These are phyloP conservation scores for Campaea margaritaria DNA, from an alignment of 2,888 invertebrate genomes.

Conservation along the genomic window DNA sequence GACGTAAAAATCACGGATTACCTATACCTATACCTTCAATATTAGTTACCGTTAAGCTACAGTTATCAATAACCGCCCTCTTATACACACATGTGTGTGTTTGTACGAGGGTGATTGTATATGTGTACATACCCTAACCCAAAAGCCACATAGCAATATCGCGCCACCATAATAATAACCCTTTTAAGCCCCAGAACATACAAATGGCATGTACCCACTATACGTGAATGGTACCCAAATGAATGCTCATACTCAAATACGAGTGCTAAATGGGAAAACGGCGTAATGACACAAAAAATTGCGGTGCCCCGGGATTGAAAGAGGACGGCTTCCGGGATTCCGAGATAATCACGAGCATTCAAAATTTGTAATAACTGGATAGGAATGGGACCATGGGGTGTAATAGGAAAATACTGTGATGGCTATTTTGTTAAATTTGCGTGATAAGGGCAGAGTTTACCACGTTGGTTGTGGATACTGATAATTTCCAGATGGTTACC, in stretches of 20 bases:
- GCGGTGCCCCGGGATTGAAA: constrained; percentile 20
- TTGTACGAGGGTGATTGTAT: too few species aligned
- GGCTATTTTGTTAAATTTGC: background rate
- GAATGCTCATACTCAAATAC: constrained; percentile 16
- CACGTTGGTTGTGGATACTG: too few species aligned
- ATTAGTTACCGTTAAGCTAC: too few species aligned
- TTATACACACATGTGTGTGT: too few species aligned
- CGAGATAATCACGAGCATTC: constrained; percentile 24
- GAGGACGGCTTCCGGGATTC: constrained; percentile 21
- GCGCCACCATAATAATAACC: constrained; percentile 3
- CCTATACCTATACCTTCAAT: too few species aligned
- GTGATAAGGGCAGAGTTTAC: too few species aligned
- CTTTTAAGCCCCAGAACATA: background rate
- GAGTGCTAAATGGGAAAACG: constrained; percentile 25
- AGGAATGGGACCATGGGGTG: constrained; percentile 1
- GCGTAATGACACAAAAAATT: constrained; percentile 28
- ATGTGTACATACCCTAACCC: too few species aligned
- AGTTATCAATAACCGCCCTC: too few species aligned
- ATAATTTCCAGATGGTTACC: too few species aligned
- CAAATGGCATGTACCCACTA: constrained; percentile 4
- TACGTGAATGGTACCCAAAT: constrained; percentile 22
- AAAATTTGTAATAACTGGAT: constrained; percentile 23
- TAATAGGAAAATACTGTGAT: constrained; percentile 16
- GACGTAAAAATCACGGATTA: too few species aligned
- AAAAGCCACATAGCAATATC: background rate